Percentiles rank a stretch among this genome's conserved stretches.
phyloP scores from a whole-genome alignment of 2,797 vertebrate genomes.

The Typhlichthys eigenmanni region DNA sequence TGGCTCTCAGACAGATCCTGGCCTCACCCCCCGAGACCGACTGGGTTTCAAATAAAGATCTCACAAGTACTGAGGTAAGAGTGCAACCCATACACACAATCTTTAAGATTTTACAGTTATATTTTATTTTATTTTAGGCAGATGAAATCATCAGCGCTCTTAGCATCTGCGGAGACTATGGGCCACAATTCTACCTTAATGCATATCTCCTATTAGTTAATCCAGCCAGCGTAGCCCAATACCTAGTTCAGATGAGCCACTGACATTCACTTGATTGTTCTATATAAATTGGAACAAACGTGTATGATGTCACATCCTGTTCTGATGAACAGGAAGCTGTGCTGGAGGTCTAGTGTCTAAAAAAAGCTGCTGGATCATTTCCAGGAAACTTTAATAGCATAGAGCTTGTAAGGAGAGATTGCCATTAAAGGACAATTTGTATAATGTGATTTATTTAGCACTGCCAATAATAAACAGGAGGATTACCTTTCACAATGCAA shows the following conservation, averaged over 20 bases:
- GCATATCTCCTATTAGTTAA: too few species aligned
- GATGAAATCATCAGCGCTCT: slow-evolving; percentile 32
- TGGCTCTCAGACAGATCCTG: slow-evolving; percentile 55
- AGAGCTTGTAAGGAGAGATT: slow-evolving; percentile 36
- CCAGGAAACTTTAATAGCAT: slow-evolving; percentile 70
- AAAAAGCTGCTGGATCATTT: slow-evolving; percentile 70
- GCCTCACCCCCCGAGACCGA: slow-evolving; percentile 29
- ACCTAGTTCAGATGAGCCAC: slow-evolving; percentile 6
- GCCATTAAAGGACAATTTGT: slow-evolving; percentile 42
- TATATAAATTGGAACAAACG: slow-evolving; percentile 27
- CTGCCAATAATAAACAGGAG: slow-evolving; percentile 3
- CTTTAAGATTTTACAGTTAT: slow-evolving; percentile 43
- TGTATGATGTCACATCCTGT: slow-evolving; percentile 76
- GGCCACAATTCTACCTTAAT: slow-evolving; percentile 25
- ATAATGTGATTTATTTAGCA: slow-evolving; percentile 49
- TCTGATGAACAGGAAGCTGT: slow-evolving; percentile 70
- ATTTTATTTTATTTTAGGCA: slow-evolving; percentile 15
- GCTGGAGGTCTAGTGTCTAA: slow-evolving; percentile 62
- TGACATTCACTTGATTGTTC: slow-evolving; percentile 11
- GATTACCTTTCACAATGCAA: too few species aligned
- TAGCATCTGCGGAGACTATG: slow-evolving; percentile 8
- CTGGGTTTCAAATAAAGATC: slow-evolving; percentile 40
- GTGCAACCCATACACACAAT: slow-evolving; percentile 17
- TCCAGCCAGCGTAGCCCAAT: background rate
- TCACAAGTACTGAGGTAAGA: slow-evolving; percentile 14